Percentiles rank a stretch among this genome's conserved stretches.
These are phyloP conservation scores for Hypomecis punctinalis DNA, from an alignment of 2,888 invertebrate species.

Conservation along the genomic window DNA sequence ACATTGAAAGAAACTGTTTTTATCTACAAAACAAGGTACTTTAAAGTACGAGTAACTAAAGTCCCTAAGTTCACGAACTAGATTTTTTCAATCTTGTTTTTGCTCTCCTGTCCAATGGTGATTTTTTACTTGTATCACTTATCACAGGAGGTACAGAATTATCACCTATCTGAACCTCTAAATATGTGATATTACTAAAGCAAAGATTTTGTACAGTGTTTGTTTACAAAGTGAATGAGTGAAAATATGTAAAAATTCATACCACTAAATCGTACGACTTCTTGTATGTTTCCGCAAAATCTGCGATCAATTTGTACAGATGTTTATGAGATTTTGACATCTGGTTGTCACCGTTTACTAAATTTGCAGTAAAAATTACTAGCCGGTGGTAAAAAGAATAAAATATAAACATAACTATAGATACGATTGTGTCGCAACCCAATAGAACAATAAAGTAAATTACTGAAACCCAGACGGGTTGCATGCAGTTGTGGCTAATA, in stretches of 20 bases:
- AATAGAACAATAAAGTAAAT: neutral
- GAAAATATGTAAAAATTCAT: neutral
- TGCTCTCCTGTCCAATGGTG: too few relatives aligned
- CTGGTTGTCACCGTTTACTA: neutral
- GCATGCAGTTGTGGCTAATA: neutral
- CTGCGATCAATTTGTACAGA: conserved; percentile 5
- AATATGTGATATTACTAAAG: too few relatives aligned
- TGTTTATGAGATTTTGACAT: neutral
- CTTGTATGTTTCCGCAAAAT: conserved; percentile 1
- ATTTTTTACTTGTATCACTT: too few relatives aligned
- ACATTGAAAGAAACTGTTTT: too few relatives aligned
- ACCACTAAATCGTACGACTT: neutral
- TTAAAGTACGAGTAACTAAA: too few relatives aligned
- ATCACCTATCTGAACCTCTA: too few relatives aligned
- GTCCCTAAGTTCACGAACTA: too few relatives aligned
- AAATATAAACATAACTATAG: neutral
- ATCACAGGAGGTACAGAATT: too few relatives aligned
- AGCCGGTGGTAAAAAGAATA: neutral
- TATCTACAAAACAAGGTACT: too few relatives aligned
- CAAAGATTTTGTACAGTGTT: too few relatives aligned
- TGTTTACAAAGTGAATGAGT: too few relatives aligned
- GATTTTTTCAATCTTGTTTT: too few relatives aligned
- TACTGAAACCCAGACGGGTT: neutral
- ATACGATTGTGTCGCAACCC: conserved; percentile 1
- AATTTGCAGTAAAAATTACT: neutral